Base-by-base conservation (phyloP, 30 jellyfish, hydroid and myxozoan genomes). In the Chrysaora quinquecirrha region DNA sequence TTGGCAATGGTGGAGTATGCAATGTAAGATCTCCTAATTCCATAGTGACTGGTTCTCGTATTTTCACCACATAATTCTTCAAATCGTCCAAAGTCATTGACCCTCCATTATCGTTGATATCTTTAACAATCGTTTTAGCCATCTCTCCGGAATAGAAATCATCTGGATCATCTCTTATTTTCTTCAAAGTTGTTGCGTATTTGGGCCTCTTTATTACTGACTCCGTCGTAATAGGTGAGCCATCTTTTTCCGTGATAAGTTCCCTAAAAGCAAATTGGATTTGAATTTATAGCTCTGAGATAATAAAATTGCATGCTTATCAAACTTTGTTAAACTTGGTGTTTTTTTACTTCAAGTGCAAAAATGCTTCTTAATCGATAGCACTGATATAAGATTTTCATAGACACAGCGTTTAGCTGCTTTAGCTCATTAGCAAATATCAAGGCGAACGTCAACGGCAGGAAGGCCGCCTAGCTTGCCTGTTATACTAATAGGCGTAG, bases 121-220 rank as follows among this genome's bases (percentile, higher is more conserved):
- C 98, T 2, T 71, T 23, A 1, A 84, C 82, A 38, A 90, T 54
- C 35, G 27, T 30, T 34, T 33, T 33, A 0, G 98, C 94, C 29
- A 90, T 63, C 4, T 71, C 83, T 24, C 98, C 98, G 19, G 67
- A 35, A 58, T 90, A 90, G 64, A 90, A 85, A 28, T 71, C 96
- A 3, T 75, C 82, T 10, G 98, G 97, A 43, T 90, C 58, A 34
- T 90, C 91, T 61, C 80, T 43, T 9, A 90, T 90, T 33, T 33
- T 80, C 73, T 66, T 78, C 30, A 90, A 32, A 12, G 98, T 85
- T 12, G 56, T 58, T 24, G 97, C 96, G 16, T 74, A 71, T 30
- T 63, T 67, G 21, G 56, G 89, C 9, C 85, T 71, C 20, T 46
- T 62, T 0, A 85, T 33, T 18, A 18, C 75, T 0, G 69, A 67